Evolutionary conservation across 2,113 vertebrate genomes (phyloP).

Genomic region (Cyprinus carpio): DNA sequence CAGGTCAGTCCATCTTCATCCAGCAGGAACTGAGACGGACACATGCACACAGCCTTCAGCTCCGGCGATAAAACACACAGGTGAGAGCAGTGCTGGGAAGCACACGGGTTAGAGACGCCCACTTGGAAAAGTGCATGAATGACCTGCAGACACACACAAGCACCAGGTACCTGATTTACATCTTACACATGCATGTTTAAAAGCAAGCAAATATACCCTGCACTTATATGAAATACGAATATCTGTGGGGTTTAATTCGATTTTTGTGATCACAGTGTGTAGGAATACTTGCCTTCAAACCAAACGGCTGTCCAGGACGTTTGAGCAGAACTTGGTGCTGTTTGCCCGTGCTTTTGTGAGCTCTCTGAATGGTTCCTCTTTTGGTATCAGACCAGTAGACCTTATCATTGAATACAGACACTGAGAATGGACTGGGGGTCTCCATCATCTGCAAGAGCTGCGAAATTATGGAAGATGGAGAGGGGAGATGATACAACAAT

Average conservation of each 20-base stretch:
- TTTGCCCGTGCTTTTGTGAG: slow-evolving; percentile 82
- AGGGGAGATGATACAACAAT: not conserved
- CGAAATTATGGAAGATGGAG: not conserved
- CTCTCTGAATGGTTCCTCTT: slow-evolving; percentile 76
- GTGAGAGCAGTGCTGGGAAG: slow-evolving; percentile 77
- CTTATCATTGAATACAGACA: slow-evolving; percentile 81
- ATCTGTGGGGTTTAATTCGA: not conserved
- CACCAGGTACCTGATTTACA: not conserved
- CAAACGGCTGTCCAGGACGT: slow-evolving; percentile 77
- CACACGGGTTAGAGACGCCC: slow-evolving; percentile 70
- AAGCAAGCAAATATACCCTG: not conserved
- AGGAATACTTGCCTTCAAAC: slow-evolving; percentile 77
- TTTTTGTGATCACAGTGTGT: not conserved
- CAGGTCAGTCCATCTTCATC: slow-evolving; percentile 74
- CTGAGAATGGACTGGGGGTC: slow-evolving; percentile 81
- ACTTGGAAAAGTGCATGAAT: slow-evolving; percentile 76
- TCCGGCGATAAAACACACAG: slow-evolving; percentile 81
- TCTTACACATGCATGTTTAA: not conserved
- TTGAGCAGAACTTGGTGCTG: slow-evolving; percentile 78
- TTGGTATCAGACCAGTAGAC: slow-evolving; percentile 88
- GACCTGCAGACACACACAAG: slow-evolving; percentile 62
- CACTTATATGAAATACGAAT: not conserved
- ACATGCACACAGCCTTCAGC: slow-evolving; percentile 79
- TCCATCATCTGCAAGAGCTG: slow-evolving; percentile 83
- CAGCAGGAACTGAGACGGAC: slow-evolving; percentile 74